Conservation (phyloP, 2,888 invertebrate species). For the Cryptocephalus moraei region DNA sequence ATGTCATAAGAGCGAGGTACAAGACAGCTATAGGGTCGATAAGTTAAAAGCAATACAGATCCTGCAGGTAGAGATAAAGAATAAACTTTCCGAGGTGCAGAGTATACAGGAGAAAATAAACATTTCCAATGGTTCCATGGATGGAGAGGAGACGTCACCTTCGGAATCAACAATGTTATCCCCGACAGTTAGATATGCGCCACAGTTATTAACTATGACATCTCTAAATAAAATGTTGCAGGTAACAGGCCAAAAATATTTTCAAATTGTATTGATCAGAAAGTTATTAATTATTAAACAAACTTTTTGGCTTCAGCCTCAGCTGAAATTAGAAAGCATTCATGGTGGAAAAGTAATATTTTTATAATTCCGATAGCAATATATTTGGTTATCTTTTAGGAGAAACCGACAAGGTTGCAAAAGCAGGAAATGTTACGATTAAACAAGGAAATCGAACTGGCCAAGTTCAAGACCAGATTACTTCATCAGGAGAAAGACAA, state of each 20-base stretch:
- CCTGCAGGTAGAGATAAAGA: slow-evolving; percentile 62
- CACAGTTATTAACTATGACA: slow-evolving; percentile 36
- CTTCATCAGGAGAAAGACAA: slow-evolving; percentile 60
- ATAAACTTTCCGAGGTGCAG: slow-evolving; percentile 52
- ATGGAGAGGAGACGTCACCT: slow-evolving; percentile 8
- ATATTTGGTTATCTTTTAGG: slow-evolving; percentile 19
- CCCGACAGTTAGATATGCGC: slow-evolving; percentile 26
- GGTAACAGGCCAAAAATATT: slow-evolving; percentile 14
- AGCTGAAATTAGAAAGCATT: neutral
- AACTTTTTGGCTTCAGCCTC: neutral
- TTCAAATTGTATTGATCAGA: neutral
- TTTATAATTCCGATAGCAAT: neutral
- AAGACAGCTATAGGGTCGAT: slow-evolving; percentile 61
- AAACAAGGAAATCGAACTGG: slow-evolving; percentile 59
- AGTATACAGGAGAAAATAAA: slow-evolving; percentile 38
- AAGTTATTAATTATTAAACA: neutral
- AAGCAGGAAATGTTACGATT: slow-evolving; percentile 51
- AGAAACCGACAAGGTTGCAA: slow-evolving; percentile 53
- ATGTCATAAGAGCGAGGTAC: slow-evolving; percentile 51
- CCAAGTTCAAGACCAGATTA: slow-evolving; percentile 57
- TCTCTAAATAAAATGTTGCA: slow-evolving; percentile 36
- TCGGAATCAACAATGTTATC: slow-evolving; percentile 5
- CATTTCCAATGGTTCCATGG: slow-evolving; percentile 18
- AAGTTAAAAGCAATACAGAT: slow-evolving; percentile 61
- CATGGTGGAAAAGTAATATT: too few species aligned